Evolutionary conservation across 2,888 invertebrate species (phyloP).

Genomic region (Agrochola lychnidis): DNA sequence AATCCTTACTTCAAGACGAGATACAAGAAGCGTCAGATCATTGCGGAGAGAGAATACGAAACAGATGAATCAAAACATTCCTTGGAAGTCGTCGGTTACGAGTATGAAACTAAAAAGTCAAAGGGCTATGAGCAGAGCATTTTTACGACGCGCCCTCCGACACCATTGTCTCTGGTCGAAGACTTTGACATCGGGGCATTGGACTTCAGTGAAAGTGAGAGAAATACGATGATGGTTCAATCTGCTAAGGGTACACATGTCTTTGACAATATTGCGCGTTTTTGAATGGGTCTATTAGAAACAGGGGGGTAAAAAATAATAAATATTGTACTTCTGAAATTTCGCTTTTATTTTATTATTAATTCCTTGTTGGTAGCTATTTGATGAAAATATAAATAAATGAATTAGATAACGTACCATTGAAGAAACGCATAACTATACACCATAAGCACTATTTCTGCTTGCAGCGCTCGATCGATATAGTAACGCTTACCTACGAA

Average conservation of each 20-base stretch:
- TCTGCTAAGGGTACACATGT: neutral
- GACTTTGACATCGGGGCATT: neutral
- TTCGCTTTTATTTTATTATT: neutral
- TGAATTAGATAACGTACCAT: too few species aligned
- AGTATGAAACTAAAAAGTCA: slow-evolving; percentile 54
- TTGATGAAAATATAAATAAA: too few species aligned
- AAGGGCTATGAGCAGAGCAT: neutral
- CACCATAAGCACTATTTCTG: too few species aligned
- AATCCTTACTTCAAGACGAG: neutral
- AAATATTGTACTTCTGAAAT: neutral
- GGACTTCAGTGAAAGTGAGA: neutral
- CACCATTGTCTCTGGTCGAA: slow-evolving; percentile 36
- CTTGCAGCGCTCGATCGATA: too few species aligned
- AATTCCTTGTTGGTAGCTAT: neutral
- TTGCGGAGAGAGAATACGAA: neutral
- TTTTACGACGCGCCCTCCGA: slow-evolving; percentile 27
- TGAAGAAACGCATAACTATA: too few species aligned
- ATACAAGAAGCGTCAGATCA: neutral
- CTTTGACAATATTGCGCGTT: neutral
- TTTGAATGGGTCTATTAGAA: neutral
- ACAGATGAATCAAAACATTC: slow-evolving; percentile 69
- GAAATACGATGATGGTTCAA: accelerated
- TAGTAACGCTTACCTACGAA: too few species aligned
- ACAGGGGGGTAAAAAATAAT: slow-evolving; percentile 3
- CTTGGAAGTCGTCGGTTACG: slow-evolving; percentile 72